These are phyloP conservation scores for Telenomus remus DNA, from an alignment of 1,140 invertebrate species.

Conservation along the genomic window DNA sequence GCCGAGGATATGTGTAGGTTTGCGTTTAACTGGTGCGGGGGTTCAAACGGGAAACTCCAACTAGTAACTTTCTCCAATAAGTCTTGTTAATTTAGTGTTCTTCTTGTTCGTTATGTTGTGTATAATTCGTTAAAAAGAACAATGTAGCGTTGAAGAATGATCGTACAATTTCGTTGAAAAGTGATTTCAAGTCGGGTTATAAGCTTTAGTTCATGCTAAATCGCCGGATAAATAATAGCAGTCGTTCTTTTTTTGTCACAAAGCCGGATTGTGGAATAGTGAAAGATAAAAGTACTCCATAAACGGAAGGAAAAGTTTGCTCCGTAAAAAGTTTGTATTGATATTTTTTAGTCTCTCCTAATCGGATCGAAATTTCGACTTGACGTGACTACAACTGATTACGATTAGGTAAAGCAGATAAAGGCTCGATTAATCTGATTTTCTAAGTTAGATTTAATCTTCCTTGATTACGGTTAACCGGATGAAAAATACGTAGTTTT, in stretches of 20 bases:
- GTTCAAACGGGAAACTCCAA: slow-evolving; percentile 40
- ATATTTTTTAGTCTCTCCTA: slow-evolving; percentile 18
- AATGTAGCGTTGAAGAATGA: slow-evolving; percentile 26
- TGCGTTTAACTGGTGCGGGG: slow-evolving; percentile 28
- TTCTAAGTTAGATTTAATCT: slow-evolving; percentile 32
- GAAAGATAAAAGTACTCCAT: background rate
- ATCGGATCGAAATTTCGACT: slow-evolving; percentile 34
- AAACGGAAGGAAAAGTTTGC: slow-evolving; percentile 8
- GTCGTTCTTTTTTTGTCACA: slow-evolving; percentile 15
- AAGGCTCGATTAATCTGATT: slow-evolving; percentile 40
- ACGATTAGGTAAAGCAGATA: slow-evolving; percentile 39
- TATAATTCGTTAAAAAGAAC: slow-evolving; percentile 48
- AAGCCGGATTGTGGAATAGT: background rate
- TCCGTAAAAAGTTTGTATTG: background rate
- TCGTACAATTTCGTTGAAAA: slow-evolving; percentile 23
- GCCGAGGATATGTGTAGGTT: slow-evolving; percentile 29
- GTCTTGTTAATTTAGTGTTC: slow-evolving; percentile 55
- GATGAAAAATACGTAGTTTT: slow-evolving; percentile 10
- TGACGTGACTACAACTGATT: slow-evolving; percentile 55
- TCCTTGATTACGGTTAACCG: slow-evolving; percentile 36
- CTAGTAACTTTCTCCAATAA: slow-evolving; percentile 53
- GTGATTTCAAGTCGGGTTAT: slow-evolving; percentile 14
- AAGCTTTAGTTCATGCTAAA: slow-evolving; percentile 14
- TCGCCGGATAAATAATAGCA: slow-evolving; percentile 5
- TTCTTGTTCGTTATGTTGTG: slow-evolving; percentile 52